Conservation (phyloP, 2,113 vertebrate genomes). For the Aldabrachelys gigantea region DNA sequence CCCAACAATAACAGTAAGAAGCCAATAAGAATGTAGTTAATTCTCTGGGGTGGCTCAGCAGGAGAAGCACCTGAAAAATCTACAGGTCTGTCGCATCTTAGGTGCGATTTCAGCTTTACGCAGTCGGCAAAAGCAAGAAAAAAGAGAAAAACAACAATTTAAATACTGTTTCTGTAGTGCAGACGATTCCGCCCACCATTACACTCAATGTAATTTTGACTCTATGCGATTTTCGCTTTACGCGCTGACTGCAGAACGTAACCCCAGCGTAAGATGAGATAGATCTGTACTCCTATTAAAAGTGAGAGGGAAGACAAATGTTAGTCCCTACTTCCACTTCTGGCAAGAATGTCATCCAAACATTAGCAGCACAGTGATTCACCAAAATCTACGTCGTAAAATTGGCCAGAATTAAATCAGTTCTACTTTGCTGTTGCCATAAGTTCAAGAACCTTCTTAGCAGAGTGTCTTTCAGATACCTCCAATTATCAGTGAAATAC, state of each 20-base stretch:
- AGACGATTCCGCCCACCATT: too few species aligned
- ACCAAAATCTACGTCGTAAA: too few species aligned
- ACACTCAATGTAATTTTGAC: too few species aligned
- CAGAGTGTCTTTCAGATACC: not conserved
- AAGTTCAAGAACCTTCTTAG: not conserved
- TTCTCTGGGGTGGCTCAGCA: not conserved
- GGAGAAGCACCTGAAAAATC: not conserved
- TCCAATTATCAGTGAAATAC: not conserved
- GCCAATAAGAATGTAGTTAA: not conserved
- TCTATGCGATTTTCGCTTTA: too few species aligned
- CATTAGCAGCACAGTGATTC: not conserved
- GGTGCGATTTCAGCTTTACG: too few species aligned
- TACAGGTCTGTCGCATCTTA: not conserved
- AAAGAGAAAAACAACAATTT: too few species aligned
- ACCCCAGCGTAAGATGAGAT: too few species aligned
- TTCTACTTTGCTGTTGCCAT: not conserved
- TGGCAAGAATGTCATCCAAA: not conserved
- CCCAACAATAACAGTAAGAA: not conserved
- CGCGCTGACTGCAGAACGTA: too few species aligned
- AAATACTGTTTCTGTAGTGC: too few species aligned
- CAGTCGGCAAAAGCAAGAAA: too few species aligned
- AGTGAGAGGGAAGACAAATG: not conserved
- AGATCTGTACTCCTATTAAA: not conserved
- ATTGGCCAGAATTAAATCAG: not conserved
- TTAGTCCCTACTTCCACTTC: not conserved